Evolutionary conservation across 2,888 invertebrate species (phyloP).

Genomic region (Mellilla xanthometata): DNA sequence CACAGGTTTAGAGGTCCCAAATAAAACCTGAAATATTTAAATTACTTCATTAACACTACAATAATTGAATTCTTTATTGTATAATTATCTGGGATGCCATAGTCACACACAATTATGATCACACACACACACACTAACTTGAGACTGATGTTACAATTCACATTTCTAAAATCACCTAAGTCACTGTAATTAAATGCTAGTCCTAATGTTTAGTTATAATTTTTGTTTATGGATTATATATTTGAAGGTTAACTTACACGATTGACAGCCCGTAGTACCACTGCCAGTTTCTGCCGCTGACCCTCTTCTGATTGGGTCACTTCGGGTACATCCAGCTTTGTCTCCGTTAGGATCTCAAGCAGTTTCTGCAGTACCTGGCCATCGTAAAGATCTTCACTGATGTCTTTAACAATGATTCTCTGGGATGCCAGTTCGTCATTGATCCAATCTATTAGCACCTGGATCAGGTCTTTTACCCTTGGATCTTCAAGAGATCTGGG

Average conservation of each 20-base stretch:
- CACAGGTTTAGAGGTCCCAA: constrained; percentile 88
- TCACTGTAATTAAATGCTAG: too few relatives aligned
- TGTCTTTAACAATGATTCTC: constrained; percentile 97
- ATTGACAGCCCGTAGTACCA: constrained; percentile 95
- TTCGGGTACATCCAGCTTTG: constrained; percentile 97
- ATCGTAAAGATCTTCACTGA: constrained; percentile 98
- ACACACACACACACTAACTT: too few relatives aligned
- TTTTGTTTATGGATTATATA: too few relatives aligned
- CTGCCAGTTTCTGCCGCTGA: constrained; percentile 95
- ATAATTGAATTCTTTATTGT: too few relatives aligned
- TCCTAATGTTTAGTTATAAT: too few relatives aligned
- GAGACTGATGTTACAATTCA: too few relatives aligned
- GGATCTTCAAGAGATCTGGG: constrained; percentile 93
- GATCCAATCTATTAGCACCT: constrained; percentile 97
- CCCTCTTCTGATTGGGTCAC: constrained; percentile 99
- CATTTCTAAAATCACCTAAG: too few relatives aligned
- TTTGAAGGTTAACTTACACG: constrained; percentile 75
- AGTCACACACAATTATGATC: too few relatives aligned
- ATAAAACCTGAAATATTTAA: constrained; percentile 55
- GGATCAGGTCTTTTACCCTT: constrained; percentile 91
- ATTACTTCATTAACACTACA: too few relatives aligned
- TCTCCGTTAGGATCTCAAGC: constrained; percentile 92
- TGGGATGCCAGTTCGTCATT: constrained; percentile 98
- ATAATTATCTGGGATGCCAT: too few relatives aligned
- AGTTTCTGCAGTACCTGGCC: constrained; percentile 91